Evolutionary conservation across 2,113 vertebrate genomes (phyloP).

Genomic region (Equus quagga): DNA sequence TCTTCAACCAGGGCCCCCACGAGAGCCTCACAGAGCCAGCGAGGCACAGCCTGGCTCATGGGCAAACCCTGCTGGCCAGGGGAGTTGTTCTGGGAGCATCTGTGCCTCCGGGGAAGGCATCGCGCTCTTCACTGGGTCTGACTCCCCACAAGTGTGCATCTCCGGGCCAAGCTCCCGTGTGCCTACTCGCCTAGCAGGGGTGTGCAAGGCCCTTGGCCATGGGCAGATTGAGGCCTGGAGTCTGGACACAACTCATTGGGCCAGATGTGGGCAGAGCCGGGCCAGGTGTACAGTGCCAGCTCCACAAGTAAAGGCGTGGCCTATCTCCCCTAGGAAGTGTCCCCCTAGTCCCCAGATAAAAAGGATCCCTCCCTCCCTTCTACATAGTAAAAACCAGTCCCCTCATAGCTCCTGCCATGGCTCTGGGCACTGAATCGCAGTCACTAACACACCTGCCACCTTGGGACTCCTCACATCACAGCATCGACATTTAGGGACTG

Average conservation of each 20-base stretch:
- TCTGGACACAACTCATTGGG: not conserved
- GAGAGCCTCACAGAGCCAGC: not conserved
- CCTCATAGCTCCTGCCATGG: not conserved
- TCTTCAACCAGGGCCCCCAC: not conserved
- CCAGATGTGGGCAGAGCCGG: not conserved
- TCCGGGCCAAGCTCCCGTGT: not conserved
- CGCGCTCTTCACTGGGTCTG: not conserved
- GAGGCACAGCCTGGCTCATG: not conserved
- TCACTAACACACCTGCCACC: accelerated
- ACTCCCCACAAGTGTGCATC: not conserved
- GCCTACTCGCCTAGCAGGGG: not conserved
- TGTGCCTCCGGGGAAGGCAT: not conserved
- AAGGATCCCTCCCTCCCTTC: not conserved
- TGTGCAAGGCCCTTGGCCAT: not conserved
- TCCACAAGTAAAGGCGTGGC: not conserved
- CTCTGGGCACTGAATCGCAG: not conserved
- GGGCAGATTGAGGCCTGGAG: not conserved
- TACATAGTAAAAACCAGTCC: not conserved
- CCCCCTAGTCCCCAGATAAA: not conserved
- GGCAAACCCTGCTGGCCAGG: not conserved
- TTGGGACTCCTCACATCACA: not conserved
- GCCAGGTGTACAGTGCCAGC: not conserved
- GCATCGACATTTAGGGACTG: not conserved
- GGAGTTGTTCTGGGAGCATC: not conserved
- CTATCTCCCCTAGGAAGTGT: not conserved